Percentiles rank a stretch among this genome's conserved stretches.
Evolutionary conservation across 2,888 invertebrate species (phyloP).

Genomic region (Autographa pulchrina): DNA sequence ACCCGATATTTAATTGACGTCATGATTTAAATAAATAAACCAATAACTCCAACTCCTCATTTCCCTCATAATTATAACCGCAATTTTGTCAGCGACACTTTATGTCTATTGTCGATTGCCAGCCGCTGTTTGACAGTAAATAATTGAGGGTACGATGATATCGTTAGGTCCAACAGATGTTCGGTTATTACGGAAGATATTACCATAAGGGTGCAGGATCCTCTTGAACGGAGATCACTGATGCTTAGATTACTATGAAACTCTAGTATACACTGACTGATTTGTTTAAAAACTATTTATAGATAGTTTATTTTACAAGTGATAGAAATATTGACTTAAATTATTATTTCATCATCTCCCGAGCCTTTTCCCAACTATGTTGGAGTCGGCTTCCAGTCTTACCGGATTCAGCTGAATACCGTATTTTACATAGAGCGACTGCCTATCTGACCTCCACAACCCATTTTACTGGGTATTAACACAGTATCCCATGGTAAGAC

Average conservation of each 20-base stretch:
- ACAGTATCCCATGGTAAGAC: no score
- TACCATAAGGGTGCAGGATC: background rate
- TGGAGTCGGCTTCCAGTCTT: no score
- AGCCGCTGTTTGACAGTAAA: conserved; percentile 27
- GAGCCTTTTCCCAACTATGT: no score
- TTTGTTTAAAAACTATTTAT: no score
- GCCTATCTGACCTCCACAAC: no score
- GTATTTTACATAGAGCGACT: no score
- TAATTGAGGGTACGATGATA: conserved; percentile 23
- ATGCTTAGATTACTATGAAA: background rate
- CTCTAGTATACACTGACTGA: no score
- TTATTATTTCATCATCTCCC: no score
- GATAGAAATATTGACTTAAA: no score
- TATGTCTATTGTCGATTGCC: conserved; percentile 33
- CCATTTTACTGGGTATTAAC: no score
- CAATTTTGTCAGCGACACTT: conserved; percentile 37
- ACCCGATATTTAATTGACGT: background rate
- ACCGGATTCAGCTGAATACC: no score
- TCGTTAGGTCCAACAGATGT: conserved; percentile 12
- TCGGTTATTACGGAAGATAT: conserved; percentile 1
- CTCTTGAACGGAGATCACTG: background rate
- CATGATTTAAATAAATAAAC: background rate
- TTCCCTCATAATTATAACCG: background rate
- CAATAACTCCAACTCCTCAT: background rate
- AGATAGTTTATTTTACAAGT: no score